Conservation (phyloP, 2,888 invertebrate species). For the Chrysodeixis includens region DNA sequence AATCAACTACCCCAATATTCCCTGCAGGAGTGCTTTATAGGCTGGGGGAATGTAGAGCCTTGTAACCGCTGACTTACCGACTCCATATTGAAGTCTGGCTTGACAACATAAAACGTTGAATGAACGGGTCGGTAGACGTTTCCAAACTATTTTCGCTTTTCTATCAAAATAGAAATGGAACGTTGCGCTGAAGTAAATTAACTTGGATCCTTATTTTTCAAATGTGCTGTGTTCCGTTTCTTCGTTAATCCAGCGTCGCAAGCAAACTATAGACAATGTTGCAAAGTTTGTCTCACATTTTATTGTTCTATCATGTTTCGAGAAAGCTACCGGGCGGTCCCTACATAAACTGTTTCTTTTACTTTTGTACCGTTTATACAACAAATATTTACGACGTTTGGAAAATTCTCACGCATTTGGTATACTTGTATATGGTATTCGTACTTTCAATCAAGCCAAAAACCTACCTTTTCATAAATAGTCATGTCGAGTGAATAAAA, state of each 20-base stretch:
- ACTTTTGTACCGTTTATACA: conserved; percentile 29
- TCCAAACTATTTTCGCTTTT: conserved; percentile 37
- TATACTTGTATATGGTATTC: neutral
- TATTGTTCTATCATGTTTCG: conserved; percentile 66
- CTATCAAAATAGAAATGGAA: conserved; percentile 29
- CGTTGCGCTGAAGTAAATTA: conserved; percentile 57
- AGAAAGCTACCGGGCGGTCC: conserved; percentile 16
- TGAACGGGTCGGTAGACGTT: conserved; percentile 25
- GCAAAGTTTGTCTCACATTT: conserved; percentile 66
- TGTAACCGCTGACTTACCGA: conserved; percentile 55
- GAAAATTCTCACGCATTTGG: conserved; percentile 17
- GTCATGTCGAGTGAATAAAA: neutral
- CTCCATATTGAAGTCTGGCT: conserved; percentile 64
- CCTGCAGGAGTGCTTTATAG: conserved; percentile 74
- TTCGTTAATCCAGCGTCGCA: conserved; percentile 59
- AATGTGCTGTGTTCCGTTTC: conserved; percentile 56
- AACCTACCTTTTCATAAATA: neutral
- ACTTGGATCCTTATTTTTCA: conserved; percentile 60
- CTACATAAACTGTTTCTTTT: conserved; percentile 33
- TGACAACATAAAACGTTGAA: conserved; percentile 55
- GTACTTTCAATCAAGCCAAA: neutral
- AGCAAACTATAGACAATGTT: conserved; percentile 60
- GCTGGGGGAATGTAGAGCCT: conserved; percentile 63
- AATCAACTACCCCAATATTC: conserved; percentile 83
- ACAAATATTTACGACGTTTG: conserved; percentile 32